These are phyloP conservation scores for Semnornis frantzii DNA, from an alignment of 2,113 vertebrate species.

Conservation along the genomic window DNA sequence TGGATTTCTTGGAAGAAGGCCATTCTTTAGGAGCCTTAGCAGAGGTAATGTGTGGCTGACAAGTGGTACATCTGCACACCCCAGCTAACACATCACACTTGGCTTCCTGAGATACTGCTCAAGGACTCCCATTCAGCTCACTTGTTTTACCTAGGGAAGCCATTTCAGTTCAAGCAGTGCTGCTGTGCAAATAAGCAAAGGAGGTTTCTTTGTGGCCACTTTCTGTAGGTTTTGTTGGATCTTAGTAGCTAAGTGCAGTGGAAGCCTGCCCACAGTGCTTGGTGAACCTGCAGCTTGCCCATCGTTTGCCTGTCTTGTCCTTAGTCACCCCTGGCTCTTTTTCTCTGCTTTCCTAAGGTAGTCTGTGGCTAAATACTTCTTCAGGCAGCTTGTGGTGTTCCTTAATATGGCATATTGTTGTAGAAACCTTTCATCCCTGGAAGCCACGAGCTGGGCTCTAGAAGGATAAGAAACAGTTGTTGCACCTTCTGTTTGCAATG, in stretches of 20 bases:
- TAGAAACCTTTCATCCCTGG: not conserved
- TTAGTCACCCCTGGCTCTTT: not conserved
- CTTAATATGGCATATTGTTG: not conserved
- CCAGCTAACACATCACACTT: not conserved
- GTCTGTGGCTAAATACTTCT: not conserved
- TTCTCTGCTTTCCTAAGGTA: not conserved
- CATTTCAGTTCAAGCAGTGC: not conserved
- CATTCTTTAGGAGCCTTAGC: constrained; percentile 81
- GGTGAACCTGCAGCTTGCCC: not conserved
- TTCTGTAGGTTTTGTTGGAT: not conserved
- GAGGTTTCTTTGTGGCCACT: not conserved
- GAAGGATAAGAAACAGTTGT: not conserved
- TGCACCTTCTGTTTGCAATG: not conserved
- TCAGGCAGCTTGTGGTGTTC: not conserved
- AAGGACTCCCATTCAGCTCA: not conserved
- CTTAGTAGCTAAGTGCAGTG: not conserved
- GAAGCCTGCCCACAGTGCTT: not conserved
- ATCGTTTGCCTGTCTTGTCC: not conserved
- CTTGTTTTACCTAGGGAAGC: not conserved
- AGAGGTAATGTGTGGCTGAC: constrained; percentile 69
- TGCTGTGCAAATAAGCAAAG: not conserved
- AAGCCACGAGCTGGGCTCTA: not conserved
- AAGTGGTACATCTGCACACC: not conserved
- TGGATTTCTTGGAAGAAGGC: constrained; percentile 79
- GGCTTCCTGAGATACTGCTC: not conserved